Base-by-base conservation (phyloP, 2,888 invertebrate species). In the Argyresthia goedartella region DNA sequence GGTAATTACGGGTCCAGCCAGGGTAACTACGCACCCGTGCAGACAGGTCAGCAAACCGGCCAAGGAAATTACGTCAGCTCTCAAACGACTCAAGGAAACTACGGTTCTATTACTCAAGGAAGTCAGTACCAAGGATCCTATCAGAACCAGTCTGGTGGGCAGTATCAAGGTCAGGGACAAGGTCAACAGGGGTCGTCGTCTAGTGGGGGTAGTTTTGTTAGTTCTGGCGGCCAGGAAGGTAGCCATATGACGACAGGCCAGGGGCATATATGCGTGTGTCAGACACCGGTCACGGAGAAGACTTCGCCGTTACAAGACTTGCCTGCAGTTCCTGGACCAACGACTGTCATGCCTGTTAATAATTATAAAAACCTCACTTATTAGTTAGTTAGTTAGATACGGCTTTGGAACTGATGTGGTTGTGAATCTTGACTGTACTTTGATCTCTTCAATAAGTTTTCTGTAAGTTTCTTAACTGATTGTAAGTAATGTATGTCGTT, bases 261-360 rank as follows among this genome's bases (percentile, higher is more conserved):
- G 16, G 10, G 80, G 0, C 82, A 80, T 0, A 70, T 77, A 0
- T 86, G 85, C 53, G 74, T 86, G 1, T 86, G 86, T 57, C 84
- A 82, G 55, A 69, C 85, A 0, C 84, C 82, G 81, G 76, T 77
- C 0, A 84, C 84, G 49, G 80, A 80, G 1, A 67, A 55, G 7
- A 66, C 65, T 1, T 54, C 54, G 9, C 51, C 59, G 3, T 59
- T 63, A 47, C 36, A 44, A 2, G 56, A 62, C 49, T 47, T 50
- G 36, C 4, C 15, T 45, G 39, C 51, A 8, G 35, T 11, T n/a
- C 9, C 15, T 36, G 33, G 15, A 11, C 35, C 35, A 14, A 13
- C 14, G 8, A 36, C 49, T 14, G 15, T 15, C 6, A 2, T 25
- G 25, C 25, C 25, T 25, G 25, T 25, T 25, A 25, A 6, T 25